These are phyloP conservation scores for Stenurella melanura DNA, from an alignment of 2,888 invertebrate species.

Conservation along the genomic window DNA sequence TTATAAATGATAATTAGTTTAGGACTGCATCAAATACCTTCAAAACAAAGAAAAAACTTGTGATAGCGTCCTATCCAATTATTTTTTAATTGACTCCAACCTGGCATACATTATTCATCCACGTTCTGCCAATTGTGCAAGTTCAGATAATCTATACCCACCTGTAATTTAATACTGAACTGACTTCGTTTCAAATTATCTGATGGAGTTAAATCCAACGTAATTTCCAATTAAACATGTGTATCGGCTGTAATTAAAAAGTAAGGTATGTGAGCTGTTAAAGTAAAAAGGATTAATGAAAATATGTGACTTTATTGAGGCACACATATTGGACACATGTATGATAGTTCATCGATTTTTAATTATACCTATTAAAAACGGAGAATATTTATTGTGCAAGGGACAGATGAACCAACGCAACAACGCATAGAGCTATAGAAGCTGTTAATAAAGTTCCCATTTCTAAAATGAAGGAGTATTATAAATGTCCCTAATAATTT, in stretches of 20 bases:
- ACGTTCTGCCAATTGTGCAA: conserved; percentile 16
- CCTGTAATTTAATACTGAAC: conserved; percentile 35
- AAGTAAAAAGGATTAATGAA: conserved; percentile 16
- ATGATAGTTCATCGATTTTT: background rate
- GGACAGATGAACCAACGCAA: no score
- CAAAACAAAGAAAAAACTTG: conserved; percentile 1
- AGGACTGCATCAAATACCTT: background rate
- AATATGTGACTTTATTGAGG: background rate
- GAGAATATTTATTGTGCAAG: no score
- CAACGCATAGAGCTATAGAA: no score
- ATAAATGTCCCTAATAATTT: no score
- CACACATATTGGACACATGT: background rate
- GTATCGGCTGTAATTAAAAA: conserved; percentile 24
- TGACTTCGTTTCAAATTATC: conserved; percentile 31
- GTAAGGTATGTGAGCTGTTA: conserved; percentile 1
- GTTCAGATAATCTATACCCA: conserved; percentile 18
- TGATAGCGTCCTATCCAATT: conserved; percentile 9
- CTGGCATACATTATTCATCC: conserved; percentile 22
- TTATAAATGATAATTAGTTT: background rate
- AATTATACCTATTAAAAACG: background rate
- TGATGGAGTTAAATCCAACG: conserved; percentile 23
- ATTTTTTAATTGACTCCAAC: conserved; percentile 27
- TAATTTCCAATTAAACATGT: conserved; percentile 34
- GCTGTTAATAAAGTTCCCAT: no score
- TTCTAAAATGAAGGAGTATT: no score